Base-by-base conservation (phyloP, 2,888 invertebrate genomes). In the Campopleginae sp. region DNA sequence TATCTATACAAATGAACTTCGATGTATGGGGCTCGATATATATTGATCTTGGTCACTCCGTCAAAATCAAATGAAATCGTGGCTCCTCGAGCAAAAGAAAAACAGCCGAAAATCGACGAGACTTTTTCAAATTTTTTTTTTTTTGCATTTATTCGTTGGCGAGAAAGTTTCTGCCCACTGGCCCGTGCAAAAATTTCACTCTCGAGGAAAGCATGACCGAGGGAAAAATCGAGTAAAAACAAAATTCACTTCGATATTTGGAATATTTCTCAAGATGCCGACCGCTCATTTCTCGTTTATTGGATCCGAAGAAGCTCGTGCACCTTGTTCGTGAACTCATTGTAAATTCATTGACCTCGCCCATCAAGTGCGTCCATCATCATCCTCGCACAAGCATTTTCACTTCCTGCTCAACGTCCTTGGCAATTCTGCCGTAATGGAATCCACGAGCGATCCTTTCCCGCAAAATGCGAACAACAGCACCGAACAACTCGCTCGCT, bases 281-380 rank as follows among this genome's bases (percentile, higher is more conserved):
- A 17, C 23, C 72, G 5, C 33, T 48, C 12, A n/a, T 71, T 38
- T 54, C 38, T 33, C 17, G 27, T 42, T 38, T 3, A n/a, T 42
- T 27, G 54, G n/a, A 33, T 23, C 2, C n/a, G 8, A 19, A 44
- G 8, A 19, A 44, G 44, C 23, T 27, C n/a, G 8, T 63, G 31
- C 46, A 68, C 19, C 27, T 44, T 42, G 58, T 33, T 63, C 68
- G 68, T 78, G 65, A 68, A 61, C 46, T 80, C 86, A 74, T 86
- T 84, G 90, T 88, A 90, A 91, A 91, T 90, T 89, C 91, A 88
- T 91, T 91, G 91, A 91, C 91, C 91, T 91, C 90, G 88, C 87
- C 76, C 84, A 72, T 86, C 79, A 89, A 72, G 65, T 46, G 38
- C 83, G 76, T 48, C 71, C 66, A 80, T 81, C 66, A 80, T 81